Conservation (phyloP, 2,797 vertebrate species). For the Threskiornis aethiopicus region DNA sequence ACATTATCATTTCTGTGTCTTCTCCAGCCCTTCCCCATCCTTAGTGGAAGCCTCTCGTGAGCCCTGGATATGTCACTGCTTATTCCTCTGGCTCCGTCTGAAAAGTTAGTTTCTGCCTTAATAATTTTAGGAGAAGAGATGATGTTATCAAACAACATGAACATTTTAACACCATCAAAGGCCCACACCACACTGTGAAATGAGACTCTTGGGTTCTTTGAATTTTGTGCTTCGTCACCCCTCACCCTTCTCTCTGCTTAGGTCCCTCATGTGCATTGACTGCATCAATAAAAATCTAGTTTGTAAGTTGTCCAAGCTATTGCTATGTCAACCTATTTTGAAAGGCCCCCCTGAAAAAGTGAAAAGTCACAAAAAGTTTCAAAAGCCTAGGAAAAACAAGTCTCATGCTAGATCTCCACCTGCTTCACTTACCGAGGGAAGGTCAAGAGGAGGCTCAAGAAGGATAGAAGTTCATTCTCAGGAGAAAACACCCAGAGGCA, state of each 20-base stretch:
- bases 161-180: not conserved
- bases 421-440: not conserved
- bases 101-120: not conserved
- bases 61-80: not conserved
- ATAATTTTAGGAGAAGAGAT: not conserved
- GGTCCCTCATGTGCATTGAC: not conserved
- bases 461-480: not conserved
- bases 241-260: not conserved
- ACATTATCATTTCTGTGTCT: not conserved
- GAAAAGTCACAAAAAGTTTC: not conserved
- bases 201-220: not conserved
- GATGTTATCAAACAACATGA: not conserved
- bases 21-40: not conserved
- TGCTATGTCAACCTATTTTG: not conserved
- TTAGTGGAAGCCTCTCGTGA: not conserved
- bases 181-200: not conserved
- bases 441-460: not conserved
- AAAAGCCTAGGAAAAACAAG: not conserved
- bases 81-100: not conserved
- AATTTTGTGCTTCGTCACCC: slow-evolving; percentile 11
- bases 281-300: not conserved
- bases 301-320: not conserved
- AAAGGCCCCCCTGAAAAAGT: not conserved
- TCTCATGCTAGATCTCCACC: not conserved
- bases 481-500: slow-evolving; percentile 35